Evolutionary conservation across 2,113 vertebrate genomes (phyloP), one percentile per base, ranked within the genome.

Genomic region (Ophthalmolycus amberensis): DNA sequence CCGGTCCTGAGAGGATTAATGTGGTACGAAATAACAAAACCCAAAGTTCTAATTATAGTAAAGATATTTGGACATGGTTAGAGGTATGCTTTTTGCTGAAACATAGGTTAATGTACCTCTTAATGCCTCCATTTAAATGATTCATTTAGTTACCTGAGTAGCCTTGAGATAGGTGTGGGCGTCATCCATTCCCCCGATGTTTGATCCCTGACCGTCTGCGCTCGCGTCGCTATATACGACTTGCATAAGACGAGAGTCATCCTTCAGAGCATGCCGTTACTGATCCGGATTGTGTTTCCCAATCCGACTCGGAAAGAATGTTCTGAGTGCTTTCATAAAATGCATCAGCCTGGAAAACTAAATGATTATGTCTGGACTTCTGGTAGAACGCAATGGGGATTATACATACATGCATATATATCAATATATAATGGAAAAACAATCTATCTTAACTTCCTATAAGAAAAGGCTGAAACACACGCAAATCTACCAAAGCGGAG

Each of bases 201-300:
- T 81, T 88, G 75, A 79, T 77, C 79, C 68, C 59, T 76, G 80
- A 38, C 80, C 65, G 40, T 59, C 63, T 75, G 75, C 75, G 20
- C 42, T 71, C 71, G 46, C 44, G 38, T 46, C 0, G 71, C 75
- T 84, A 25, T 76, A 68, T 79, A 80, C 37, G 62, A 87, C 81
- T 87, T 66, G 71, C 78, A 75, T 83, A 83, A 88, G 83, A 70
- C 29, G 3, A 64, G 68, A 80, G 40, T 75, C 75, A 74, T 85
- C 74, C 70, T 68, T 70, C 70, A 58, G 44, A 32, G 3, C 40
- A 18, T 10, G 44, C 70, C 60, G 22, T 68, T 22, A 70, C 50
- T 75, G 44, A 84, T 63, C 29, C 74, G 80, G 52, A 80, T 63
- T 66, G 77, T 74, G 71, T 74, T 62, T 60, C 22, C 69, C n/a